Conservation (phyloP, 1,140 invertebrate genomes). For the Bombyx mori region DNA sequence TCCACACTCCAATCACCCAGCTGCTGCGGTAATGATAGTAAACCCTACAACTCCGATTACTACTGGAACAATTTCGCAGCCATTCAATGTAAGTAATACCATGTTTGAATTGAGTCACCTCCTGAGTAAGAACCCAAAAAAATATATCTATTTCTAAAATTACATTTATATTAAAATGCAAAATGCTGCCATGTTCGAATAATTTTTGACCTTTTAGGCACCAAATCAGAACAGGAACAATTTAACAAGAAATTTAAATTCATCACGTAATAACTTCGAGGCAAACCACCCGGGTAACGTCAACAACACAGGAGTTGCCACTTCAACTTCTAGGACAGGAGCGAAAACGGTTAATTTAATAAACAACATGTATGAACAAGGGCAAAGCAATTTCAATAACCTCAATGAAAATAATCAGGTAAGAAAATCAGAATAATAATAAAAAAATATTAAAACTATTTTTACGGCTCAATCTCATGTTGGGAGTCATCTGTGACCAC, state of each 20-base stretch:
- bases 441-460: too few species aligned
- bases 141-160: background rate
- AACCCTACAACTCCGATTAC: slow-evolving; percentile 65
- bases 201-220: slow-evolving; percentile 27
- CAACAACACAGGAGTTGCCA: slow-evolving; percentile 43
- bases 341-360: slow-evolving; percentile 60
- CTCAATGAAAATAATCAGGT: slow-evolving; percentile 58
- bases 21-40: slow-evolving; percentile 69
- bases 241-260: slow-evolving; percentile 56
- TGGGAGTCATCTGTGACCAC: too few species aligned
- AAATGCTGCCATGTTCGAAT: background rate
- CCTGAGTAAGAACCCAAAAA: background rate
- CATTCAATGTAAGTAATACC: slow-evolving; percentile 48
- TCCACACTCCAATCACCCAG: slow-evolving; percentile 62
- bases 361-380: slow-evolving; percentile 65
- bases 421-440: slow-evolving; percentile 15
- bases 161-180: background rate
- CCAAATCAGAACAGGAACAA: slow-evolving; percentile 60
- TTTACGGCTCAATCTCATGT: too few species aligned
- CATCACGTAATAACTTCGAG: slow-evolving; percentile 53
- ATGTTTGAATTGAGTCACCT: background rate
- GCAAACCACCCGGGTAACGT: slow-evolving; percentile 36
- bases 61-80: slow-evolving; percentile 52
- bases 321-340: slow-evolving; percentile 36
- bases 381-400: slow-evolving; percentile 53